Evolutionary conservation across 2,888 invertebrate genomes (phyloP).

Genomic region (Scotopteryx bipunctaria): DNA sequence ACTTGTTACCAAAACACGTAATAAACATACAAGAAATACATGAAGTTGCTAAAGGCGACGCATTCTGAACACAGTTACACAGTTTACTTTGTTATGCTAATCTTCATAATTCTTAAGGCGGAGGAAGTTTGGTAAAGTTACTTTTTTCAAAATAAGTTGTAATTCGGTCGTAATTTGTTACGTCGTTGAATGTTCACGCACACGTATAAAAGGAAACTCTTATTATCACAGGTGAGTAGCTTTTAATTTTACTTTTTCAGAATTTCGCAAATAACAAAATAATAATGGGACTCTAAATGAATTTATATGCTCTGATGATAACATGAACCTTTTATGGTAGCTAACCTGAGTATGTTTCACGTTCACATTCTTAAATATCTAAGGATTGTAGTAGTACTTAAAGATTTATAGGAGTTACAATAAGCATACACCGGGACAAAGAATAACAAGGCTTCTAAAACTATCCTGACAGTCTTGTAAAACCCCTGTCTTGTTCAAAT

Average conservation of each 20-base stretch:
- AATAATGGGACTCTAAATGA: no score
- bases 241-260: neutral
- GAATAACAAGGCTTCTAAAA: slow-evolving; percentile 55
- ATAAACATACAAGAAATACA: slow-evolving; percentile 42
- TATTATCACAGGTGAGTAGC: slow-evolving; percentile 3
- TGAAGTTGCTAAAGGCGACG: slow-evolving; percentile 64
- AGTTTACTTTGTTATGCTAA: slow-evolving; percentile 82
- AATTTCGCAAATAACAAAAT: no score
- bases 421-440: neutral
- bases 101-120: slow-evolving; percentile 80
- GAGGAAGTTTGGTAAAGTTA: slow-evolving; percentile 69
- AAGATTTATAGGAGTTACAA: neutral
- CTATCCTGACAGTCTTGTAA: slow-evolving; percentile 72
- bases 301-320: no score
- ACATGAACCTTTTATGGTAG: no score
- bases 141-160: slow-evolving; percentile 79
- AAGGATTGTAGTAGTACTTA: no score
- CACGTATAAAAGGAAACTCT: slow-evolving; percentile 38
- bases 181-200: slow-evolving; percentile 59
- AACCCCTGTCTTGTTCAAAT: slow-evolving; percentile 78
- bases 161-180: slow-evolving; percentile 77
- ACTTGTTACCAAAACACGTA: neutral
- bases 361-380: no score
- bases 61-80: slow-evolving; percentile 74
- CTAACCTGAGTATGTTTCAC: no score